These are phyloP conservation scores for Ylistrum balloti DNA, from an alignment of 1,140 invertebrate genomes.

Conservation along the genomic window DNA sequence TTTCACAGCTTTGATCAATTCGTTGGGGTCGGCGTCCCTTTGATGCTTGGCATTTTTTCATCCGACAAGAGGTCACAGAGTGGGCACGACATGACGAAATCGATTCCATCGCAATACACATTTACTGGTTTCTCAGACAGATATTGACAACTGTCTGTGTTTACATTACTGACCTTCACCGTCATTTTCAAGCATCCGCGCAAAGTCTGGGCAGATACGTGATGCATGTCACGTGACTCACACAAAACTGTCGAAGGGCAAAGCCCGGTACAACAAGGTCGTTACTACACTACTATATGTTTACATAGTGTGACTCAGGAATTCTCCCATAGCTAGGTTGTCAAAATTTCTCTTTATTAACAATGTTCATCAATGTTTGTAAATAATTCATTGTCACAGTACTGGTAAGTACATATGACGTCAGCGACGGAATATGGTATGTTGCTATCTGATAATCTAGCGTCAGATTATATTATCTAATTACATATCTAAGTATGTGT, in stretches of 20 bases:
- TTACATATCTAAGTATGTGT: no score
- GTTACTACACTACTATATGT: constrained; percentile 5
- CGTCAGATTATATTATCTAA: no score
- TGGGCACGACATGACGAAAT: constrained; percentile 32
- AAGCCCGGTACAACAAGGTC: not conserved
- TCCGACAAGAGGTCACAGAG: constrained; percentile 31
- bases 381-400: not conserved
- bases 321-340: not conserved
- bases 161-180: constrained; percentile 26
- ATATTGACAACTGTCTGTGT: constrained; percentile 39
- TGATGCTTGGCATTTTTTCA: constrained; percentile 33
- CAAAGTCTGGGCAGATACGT: not conserved
- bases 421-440: not conserved
- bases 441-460: no score
- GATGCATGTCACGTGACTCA: constrained; percentile 28
- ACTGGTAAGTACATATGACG: not conserved
- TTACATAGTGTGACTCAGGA: not conserved
- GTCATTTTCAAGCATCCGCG: constrained; percentile 36
- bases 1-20: constrained; percentile 1
- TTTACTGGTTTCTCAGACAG: constrained; percentile 6
- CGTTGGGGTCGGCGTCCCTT: constrained; percentile 2
- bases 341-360: not conserved
- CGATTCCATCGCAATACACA: constrained; percentile 38
- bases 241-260: constrained; percentile 4
- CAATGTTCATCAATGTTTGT: not conserved